Base-by-base conservation (phyloP, 2,797 vertebrate species). In the Hoplostethus mediterraneus region DNA sequence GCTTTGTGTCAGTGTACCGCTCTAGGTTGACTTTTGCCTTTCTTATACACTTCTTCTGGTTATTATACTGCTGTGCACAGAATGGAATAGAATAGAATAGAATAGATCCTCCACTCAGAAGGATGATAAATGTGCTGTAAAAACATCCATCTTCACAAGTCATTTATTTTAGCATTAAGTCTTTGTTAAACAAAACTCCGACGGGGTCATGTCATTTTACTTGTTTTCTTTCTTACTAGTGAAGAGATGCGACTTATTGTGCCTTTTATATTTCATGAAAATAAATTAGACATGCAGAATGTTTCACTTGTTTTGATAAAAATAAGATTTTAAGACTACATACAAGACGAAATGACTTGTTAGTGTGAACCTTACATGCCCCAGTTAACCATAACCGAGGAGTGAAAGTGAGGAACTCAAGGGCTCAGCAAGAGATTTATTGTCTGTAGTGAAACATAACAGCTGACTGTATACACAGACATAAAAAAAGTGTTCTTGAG, bases 401-500 rank as follows among this genome's bases (percentile, higher is more conserved):
- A 21, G 21, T 21, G 21, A 21, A 61, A 17, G 1, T 56, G 3
- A 40, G 33, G 33, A 11, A 30, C 47, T 51, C 2, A 16, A 59
- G 40, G n/a, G 14, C 49, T 78, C 36, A 61, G 74, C 55, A 76
- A 74, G 21, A 60, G n/a, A 54, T 51, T 54, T 45, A 44, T 55
- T 70, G 6, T 66, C 56, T 28, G 49, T 16, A 40, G 63, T 75
- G 63, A 58, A 31, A 25, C 31, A 68, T 79, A 83, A 70, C 56
- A 13, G 69, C 3, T 67, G 51, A 38, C 63, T 82, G 67, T 83
- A 14, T 80, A 66, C 47, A 40, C 12, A 54, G 63, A 25, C 64
- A 67, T 28, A 66, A 3, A 10, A 66, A 64, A 80, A 21, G 3
- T 84, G 77, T 62, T 72, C 53, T 78, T 80, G 47, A 38, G 10